Conservation (phyloP, 2,797 vertebrate genomes). For the Melanotaenia maccullochi region DNA sequence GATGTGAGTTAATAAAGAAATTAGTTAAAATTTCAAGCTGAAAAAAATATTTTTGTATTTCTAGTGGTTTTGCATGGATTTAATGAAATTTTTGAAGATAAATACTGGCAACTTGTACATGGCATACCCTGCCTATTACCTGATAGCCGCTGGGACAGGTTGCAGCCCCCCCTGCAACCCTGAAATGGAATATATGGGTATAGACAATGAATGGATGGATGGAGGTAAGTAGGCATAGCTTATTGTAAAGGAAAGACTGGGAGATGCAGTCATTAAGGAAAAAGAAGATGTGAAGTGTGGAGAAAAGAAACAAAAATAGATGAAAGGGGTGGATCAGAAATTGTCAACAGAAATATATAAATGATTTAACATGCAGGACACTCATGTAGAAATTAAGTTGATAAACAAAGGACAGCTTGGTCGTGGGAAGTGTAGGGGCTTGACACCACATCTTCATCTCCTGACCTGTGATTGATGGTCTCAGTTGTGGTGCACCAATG, state of each 20-base stretch:
- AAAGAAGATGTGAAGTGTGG: constrained; percentile 27
- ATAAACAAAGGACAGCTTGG: constrained; percentile 10
- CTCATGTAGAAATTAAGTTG: constrained; percentile 14
- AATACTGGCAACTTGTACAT: background rate
- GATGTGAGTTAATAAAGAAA: no score
- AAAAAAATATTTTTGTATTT: constrained; percentile 5
- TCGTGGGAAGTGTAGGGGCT: constrained; percentile 2
- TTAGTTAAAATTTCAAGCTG: background rate
- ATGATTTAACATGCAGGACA: constrained; percentile 34
- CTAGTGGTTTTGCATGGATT: background rate
- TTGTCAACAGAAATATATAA: constrained; percentile 33
- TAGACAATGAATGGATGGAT: no score
- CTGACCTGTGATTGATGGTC: constrained; percentile 41
- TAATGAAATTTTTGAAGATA: constrained; percentile 41
- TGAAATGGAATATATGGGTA: no score
- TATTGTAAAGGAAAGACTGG: constrained; percentile 37
- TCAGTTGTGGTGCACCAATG: constrained; percentile 51
- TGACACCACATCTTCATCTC: constrained; percentile 27
- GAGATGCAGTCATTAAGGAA: constrained; percentile 37
- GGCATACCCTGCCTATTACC: no score
- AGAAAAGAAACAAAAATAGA: constrained; percentile 18
- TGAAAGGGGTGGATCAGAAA: background rate
- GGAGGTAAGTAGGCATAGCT: constrained; percentile 11
- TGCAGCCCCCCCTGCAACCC: no score
- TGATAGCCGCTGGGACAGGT: no score